Evolutionary conservation across 2,888 invertebrate genomes (phyloP).

Genomic region (Horisme vitalbata): DNA sequence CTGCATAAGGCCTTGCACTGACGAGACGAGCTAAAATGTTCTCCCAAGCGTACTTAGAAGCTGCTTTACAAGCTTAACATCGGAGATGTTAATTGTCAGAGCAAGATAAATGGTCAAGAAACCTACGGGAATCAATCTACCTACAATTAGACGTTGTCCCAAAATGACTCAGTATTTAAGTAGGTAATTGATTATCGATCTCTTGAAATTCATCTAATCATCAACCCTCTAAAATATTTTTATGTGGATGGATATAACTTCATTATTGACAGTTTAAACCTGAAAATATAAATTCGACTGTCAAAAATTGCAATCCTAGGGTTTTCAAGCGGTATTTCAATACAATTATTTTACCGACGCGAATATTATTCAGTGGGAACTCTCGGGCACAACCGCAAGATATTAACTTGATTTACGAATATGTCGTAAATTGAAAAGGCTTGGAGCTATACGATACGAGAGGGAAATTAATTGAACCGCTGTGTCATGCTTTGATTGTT

Average conservation of each 20-base stretch:
- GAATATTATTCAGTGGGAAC: constrained; percentile 14
- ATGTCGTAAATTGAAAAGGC: constrained; percentile 20
- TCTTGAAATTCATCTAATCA: too few relatives aligned
- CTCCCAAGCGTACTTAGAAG: constrained; percentile 13
- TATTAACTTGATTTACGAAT: constrained; percentile 23
- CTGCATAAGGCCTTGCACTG: constrained; percentile 6
- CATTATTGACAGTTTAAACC: too few relatives aligned
- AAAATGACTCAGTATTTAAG: too few relatives aligned
- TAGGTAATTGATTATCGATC: too few relatives aligned
- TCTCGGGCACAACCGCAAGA: constrained; percentile 16
- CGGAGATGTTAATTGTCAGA: constrained; percentile 8
- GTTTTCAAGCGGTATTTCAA: neutral
- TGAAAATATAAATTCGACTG: too few relatives aligned
- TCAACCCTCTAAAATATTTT: too few relatives aligned
- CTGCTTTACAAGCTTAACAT: constrained; percentile 16
- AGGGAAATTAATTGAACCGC: constrained; percentile 11
- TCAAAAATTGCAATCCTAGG: neutral
- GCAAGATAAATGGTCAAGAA: constrained; percentile 9
- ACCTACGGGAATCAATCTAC: neutral
- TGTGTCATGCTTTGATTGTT: too few relatives aligned
- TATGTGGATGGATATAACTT: too few relatives aligned
- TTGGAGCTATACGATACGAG: constrained; percentile 12
- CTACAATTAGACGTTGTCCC: too few relatives aligned
- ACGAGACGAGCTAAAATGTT: constrained; percentile 14
- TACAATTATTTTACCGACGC: constrained; percentile 13